These are phyloP conservation scores for Mormyrus hasselquistii DNA, from an alignment of 2,797 vertebrate species.

Conservation along the genomic window DNA sequence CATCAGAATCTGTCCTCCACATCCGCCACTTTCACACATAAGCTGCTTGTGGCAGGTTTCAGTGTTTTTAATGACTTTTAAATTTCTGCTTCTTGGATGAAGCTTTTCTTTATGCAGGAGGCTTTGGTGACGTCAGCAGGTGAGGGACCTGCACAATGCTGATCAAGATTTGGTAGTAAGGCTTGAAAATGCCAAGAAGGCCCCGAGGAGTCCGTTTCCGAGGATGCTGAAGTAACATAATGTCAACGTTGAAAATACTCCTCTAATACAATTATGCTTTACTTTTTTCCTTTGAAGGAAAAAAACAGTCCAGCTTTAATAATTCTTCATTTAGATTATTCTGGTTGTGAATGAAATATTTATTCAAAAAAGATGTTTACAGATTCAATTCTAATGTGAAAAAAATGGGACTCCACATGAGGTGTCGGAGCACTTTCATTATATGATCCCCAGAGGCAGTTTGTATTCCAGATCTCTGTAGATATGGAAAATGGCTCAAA, in stretches of 20 bases:
- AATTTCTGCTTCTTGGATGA: not conserved
- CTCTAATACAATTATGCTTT: not conserved
- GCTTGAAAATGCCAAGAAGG: not conserved
- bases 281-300: not conserved
- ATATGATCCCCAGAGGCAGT: not conserved
- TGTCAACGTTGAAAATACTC: not conserved
- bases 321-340: not conserved
- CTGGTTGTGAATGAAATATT: not conserved
- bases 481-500: constrained; percentile 1
- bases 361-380: not conserved
- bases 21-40: not conserved
- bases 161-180: not conserved
- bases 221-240: not conserved
- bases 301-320: not conserved
- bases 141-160: not conserved
- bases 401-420: not conserved
- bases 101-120: not conserved
- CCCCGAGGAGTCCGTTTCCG: not conserved
- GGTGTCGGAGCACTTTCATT: not conserved
- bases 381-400: not conserved
- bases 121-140: not conserved
- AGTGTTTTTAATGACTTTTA: not conserved
- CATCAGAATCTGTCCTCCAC: not conserved
- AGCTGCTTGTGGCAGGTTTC: not conserved
- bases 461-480: constrained; percentile 8